Evolutionary conservation across 1,140 invertebrate genomes (phyloP).

Genomic region (Archivesica marissinica): DNA sequence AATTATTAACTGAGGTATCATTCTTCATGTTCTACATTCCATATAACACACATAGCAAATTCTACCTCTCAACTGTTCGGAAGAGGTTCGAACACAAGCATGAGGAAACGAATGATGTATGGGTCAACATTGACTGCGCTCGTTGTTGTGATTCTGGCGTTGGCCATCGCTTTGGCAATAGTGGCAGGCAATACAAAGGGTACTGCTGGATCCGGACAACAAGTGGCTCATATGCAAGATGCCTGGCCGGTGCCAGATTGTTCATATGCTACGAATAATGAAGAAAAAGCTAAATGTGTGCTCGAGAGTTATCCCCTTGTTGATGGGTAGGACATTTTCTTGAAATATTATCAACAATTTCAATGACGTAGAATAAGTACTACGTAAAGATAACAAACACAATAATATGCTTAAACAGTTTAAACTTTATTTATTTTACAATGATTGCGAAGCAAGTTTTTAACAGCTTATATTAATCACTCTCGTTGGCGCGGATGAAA

Average conservation of each 20-base stretch:
- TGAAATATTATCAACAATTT: not conserved
- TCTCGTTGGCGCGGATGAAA: too few species aligned
- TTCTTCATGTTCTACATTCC: too few species aligned
- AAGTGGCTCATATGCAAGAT: not conserved
- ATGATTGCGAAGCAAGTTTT: too few species aligned
- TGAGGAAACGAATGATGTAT: not conserved
- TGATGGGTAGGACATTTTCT: constrained; percentile 86
- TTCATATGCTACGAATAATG: constrained; percentile 50
- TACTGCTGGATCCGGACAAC: not conserved
- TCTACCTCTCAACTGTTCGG: not conserved
- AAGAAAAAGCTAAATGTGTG: constrained; percentile 85
- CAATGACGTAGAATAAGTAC: too few species aligned
- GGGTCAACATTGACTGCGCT: not conserved
- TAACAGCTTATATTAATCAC: too few species aligned
- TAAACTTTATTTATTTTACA: too few species aligned
- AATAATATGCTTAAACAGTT: too few species aligned
- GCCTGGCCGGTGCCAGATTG: constrained; percentile 26
- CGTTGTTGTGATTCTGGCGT: constrained; percentile 31
- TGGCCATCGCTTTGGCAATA: constrained; percentile 54
- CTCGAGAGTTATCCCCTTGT: constrained; percentile 87
- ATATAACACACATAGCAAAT: too few species aligned
- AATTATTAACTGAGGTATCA: too few species aligned
- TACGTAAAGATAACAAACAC: too few species aligned
- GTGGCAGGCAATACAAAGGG: not conserved
- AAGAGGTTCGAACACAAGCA: not conserved